Evolutionary conservation across 2,888 invertebrate genomes (phyloP).

Genomic region (Volucella inanis): DNA sequence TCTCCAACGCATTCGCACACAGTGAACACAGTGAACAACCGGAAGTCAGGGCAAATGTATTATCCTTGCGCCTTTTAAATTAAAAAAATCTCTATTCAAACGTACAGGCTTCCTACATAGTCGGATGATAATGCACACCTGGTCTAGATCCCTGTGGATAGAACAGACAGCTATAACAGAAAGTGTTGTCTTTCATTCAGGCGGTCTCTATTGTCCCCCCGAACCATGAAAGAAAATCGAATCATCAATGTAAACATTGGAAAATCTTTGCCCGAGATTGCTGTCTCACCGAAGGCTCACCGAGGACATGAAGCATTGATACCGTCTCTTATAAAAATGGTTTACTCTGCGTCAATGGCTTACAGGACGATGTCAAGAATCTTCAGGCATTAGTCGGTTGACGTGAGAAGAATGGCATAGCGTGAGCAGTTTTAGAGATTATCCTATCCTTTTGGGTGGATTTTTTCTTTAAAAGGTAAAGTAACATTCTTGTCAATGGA

Average conservation of each 20-base stretch:
- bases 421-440: background rate
- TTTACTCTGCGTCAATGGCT: slow-evolving; percentile 8
- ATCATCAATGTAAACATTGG: slow-evolving; percentile 49
- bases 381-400: slow-evolving; percentile 42
- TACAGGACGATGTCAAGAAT: slow-evolving; percentile 34
- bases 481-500: slow-evolving; percentile 12
- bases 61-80: slow-evolving; percentile 22
- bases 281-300: slow-evolving; percentile 1
- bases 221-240: slow-evolving; percentile 28
- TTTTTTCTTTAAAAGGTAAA: slow-evolving; percentile 5
- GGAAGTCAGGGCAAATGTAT: slow-evolving; percentile 3
- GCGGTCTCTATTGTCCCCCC: no score
- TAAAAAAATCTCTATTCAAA: background rate
- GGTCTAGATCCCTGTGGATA: background rate
- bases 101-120: background rate
- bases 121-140: slow-evolving; percentile 28
- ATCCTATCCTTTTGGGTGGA: slow-evolving; percentile 47
- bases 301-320: slow-evolving; percentile 29
- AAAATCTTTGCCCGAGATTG: slow-evolving; percentile 39
- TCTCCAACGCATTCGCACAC: background rate
- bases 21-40: background rate
- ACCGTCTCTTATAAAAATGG: background rate
- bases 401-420: slow-evolving; percentile 59
- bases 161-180: slow-evolving; percentile 15
- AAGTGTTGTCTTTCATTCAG: slow-evolving; percentile 5